Evolutionary conservation across 2,113 vertebrate genomes (phyloP).

Genomic region (Sylvietta virens): DNA sequence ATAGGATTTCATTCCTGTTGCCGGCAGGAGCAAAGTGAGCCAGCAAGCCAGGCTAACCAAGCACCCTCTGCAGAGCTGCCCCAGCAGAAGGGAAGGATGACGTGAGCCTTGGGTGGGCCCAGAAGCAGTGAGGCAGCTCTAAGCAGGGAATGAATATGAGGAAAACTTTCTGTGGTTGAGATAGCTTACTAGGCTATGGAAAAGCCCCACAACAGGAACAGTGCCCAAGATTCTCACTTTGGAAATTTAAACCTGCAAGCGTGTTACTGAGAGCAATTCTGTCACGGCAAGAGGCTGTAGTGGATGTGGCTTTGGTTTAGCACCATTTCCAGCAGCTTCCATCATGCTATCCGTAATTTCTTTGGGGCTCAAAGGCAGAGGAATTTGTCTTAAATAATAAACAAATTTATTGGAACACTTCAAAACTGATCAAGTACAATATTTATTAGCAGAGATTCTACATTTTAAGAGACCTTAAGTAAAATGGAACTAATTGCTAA

Average conservation of each 20-base stretch:
- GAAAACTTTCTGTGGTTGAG: background rate
- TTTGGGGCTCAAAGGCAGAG: background rate
- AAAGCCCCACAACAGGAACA: background rate
- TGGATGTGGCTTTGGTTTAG: background rate
- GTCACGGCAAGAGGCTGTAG: background rate
- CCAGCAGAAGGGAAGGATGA: background rate
- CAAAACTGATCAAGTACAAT: constrained; percentile 10
- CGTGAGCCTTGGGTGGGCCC: fast-evolving
- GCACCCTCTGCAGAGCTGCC: background rate
- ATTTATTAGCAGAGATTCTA: constrained; percentile 42
- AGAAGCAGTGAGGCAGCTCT: background rate
- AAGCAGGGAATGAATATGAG: background rate
- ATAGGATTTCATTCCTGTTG: background rate
- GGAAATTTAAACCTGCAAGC: background rate
- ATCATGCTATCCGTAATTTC: background rate
- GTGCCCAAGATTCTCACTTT: background rate
- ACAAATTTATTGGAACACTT: constrained; percentile 14
- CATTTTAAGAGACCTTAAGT: background rate
- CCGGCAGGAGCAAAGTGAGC: background rate
- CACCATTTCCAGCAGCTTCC: background rate
- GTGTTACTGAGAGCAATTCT: background rate
- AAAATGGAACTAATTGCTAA: constrained; percentile 30
- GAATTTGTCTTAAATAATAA: constrained; percentile 12
- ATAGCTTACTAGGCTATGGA: background rate
- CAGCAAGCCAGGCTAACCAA: background rate